Evolutionary conservation across 2,113 vertebrate species (phyloP).

Genomic region (Bucco capensis): DNA sequence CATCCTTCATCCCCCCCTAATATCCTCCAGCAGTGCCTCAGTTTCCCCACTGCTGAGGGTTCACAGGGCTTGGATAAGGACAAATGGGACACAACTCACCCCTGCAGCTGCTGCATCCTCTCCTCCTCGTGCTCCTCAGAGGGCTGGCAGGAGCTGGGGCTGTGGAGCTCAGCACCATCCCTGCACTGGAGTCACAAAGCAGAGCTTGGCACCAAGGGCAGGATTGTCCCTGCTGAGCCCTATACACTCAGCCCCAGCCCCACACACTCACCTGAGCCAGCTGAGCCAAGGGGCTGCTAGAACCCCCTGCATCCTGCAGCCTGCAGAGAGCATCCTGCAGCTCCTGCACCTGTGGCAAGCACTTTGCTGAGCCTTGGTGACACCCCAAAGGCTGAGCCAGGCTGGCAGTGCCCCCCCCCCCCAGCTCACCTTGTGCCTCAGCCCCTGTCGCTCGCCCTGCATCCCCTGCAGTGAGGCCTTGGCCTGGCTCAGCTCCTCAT

Average conservation of each 20-base stretch:
- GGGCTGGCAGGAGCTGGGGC: neutral
- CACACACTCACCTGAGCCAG: constrained; percentile 2
- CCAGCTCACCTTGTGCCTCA: constrained; percentile 71
- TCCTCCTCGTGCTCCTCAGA: neutral
- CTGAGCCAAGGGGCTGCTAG: neutral
- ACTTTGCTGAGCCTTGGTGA: neutral
- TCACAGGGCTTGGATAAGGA: neutral
- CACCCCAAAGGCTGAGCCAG: neutral
- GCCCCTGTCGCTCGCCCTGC: constrained; percentile 73
- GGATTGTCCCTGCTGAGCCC: neutral
- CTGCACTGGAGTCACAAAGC: fast-evolving
- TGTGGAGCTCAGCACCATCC: neutral
- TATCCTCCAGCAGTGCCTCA: constrained; percentile 68
- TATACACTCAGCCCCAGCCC: no score
- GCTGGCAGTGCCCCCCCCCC: no score
- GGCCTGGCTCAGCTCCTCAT: constrained; percentile 68
- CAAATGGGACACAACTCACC: constrained; percentile 3
- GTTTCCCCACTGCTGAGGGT: neutral
- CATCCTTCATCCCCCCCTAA: neutral
- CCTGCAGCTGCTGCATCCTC: constrained; percentile 26
- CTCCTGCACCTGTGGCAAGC: constrained; percentile 66
- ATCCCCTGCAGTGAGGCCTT: constrained; percentile 45
- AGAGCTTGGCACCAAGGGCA: neutral
- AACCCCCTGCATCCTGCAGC: constrained; percentile 9
- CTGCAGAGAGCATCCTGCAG: constrained; percentile 74